Conservation (phyloP, 2,888 invertebrate species). For the Melanostoma mellinum region DNA sequence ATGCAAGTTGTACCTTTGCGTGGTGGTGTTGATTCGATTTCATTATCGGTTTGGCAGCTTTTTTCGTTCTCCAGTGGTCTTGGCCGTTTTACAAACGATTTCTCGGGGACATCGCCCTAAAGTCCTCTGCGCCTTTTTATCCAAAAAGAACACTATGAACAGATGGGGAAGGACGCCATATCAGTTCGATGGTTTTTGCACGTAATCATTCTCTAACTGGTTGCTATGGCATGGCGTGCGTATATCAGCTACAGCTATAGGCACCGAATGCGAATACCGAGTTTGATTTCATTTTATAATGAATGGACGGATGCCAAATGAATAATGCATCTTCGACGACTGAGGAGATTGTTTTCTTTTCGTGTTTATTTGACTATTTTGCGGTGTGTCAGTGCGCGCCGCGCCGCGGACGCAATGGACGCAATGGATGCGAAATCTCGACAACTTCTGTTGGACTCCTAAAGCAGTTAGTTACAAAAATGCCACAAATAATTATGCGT, state of each 20-base stretch:
- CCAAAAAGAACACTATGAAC: constrained; percentile 32
- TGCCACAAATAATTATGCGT: constrained; percentile 66
- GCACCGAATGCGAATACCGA: neutral
- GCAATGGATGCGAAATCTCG: constrained; percentile 37
- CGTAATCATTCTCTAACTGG: constrained; percentile 46
- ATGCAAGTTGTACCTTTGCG: constrained; percentile 39
- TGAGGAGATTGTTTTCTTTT: constrained; percentile 71
- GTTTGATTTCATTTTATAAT: constrained; percentile 68
- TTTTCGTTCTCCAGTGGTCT: neutral
- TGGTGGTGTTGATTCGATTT: constrained; percentile 67
- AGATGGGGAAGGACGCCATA: constrained; percentile 46
- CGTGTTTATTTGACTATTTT: constrained; percentile 74
- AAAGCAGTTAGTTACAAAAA: constrained; percentile 59
- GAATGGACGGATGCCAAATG: constrained; percentile 73
- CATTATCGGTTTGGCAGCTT: constrained; percentile 46
- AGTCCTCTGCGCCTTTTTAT: neutral
- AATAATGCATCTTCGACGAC: constrained; percentile 71
- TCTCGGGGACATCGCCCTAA: constrained; percentile 15
- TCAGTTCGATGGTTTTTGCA: constrained; percentile 38
- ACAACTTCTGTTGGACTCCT: constrained; percentile 24
- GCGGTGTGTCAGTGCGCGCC: neutral
- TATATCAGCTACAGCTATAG: constrained; percentile 1
- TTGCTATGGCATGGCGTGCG: constrained; percentile 30
- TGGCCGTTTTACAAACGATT: neutral
- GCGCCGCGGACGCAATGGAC: no score